Evolutionary conservation across 2,888 invertebrate genomes (phyloP), one percentile per base, ranked within the genome.

Genomic region (Gymnocheta viridis): DNA sequence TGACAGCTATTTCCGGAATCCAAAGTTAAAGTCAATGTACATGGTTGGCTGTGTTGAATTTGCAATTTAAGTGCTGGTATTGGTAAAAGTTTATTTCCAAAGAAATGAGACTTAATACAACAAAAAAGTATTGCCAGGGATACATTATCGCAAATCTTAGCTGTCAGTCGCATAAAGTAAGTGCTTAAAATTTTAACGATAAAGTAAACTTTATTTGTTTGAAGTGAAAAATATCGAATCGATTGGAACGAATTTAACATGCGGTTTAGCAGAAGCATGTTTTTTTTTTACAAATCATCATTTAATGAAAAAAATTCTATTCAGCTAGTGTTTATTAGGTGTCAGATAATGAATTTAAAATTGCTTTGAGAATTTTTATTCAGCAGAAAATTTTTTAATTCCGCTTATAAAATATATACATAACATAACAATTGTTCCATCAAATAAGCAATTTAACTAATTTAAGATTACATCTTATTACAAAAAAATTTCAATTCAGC

Each of bases 1-100:
- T 78, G 82, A 67, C 72, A 73, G 60, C 51, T 67, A 67, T 69
- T 82, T 78, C 72, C 67, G 66, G 67, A 35, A 58, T 78, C 44
- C 22, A 19, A 73, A 82, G 67, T 47, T 72, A 41, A 78, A 73
- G 67, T 66, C 49, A 72, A 73, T 67, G 10, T 22, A 35, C 19
- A 32, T 38, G 2, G 38, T 14, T 58, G 2, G 38, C 10, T 58
- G 79, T 80, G 72, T 76, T 54, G 76, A 76, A 70, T 76, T 83
- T 66, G 72, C 69, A 80, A 80, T 74, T 69, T 66, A 70, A 54
- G n/a, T 62, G 69, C 32, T 58, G 24, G 22, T 27, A 69, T 60
- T 60, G 49, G n/a, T 38, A 49, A 4, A 35, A 60, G 47, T 35
- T 54, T 41, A n/a, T 27, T 51, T 38, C 7, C 2, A 58, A 58